Conservation (phyloP, 1,140 invertebrate species). For the Camponotus pennsylvanicus region DNA sequence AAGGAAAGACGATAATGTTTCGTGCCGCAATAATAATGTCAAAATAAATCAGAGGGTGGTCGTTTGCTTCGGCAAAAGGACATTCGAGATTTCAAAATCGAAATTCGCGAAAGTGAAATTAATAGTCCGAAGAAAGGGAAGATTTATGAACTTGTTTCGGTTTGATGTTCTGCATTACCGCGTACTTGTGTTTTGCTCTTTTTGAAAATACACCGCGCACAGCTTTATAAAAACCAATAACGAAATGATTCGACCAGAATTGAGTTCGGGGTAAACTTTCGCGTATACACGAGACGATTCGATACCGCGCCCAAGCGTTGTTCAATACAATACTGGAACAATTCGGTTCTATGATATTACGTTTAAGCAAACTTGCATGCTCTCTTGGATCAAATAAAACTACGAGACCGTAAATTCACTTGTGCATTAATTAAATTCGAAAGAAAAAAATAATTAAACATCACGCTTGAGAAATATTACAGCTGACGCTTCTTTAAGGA, state of each 20-base stretch:
- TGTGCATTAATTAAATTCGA: conserved; percentile 2
- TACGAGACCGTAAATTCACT: not conserved
- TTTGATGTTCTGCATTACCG: not conserved
- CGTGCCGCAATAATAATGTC: not conserved
- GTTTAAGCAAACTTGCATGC: conserved; percentile 34
- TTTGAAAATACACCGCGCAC: conserved; percentile 38
- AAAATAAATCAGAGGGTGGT: not conserved
- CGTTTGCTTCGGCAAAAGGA: not conserved
- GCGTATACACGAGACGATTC: conserved; percentile 36
- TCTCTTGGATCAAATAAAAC: conserved; percentile 17
- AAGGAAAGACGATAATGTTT: not conserved
- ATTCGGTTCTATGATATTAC: conserved; percentile 45
- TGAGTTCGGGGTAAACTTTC: conserved; percentile 55
- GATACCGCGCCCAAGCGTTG: conserved; percentile 34
- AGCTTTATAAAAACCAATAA: conserved; percentile 62
- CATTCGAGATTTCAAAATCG: not conserved
- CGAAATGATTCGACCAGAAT: conserved; percentile 56
- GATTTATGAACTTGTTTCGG: conserved; percentile 31
- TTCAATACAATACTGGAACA: conserved; percentile 48
- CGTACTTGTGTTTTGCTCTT: conserved; percentile 43
- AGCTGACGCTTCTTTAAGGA: not conserved
- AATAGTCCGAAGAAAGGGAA: conserved; percentile 12
- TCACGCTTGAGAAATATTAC: not conserved
- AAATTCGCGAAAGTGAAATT: conserved; percentile 12
- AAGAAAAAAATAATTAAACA: not conserved